A percentile compares a stretch with the other conserved stretches of the same genome.
Evolutionary conservation across 1,140 invertebrate species (phyloP).

Genomic region (Pogonomyrmex californicus): DNA sequence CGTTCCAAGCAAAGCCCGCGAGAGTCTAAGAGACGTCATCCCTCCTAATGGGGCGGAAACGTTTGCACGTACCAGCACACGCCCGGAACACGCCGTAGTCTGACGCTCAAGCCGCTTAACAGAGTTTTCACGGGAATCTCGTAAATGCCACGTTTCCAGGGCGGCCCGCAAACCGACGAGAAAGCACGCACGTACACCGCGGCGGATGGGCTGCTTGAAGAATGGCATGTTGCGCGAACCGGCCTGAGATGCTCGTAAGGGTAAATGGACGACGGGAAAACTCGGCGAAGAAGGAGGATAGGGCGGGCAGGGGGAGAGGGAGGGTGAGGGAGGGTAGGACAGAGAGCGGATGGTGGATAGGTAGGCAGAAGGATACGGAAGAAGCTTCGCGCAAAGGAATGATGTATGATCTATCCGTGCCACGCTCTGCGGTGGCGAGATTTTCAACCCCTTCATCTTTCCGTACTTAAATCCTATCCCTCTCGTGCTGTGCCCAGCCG

Average conservation of each 20-base stretch:
- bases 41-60: constrained; percentile 48
- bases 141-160: constrained; percentile 71
- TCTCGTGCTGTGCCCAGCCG: constrained; percentile 68
- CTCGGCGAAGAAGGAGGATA: constrained; percentile 8
- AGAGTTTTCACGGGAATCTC: constrained; percentile 75
- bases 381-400: constrained; percentile 78
- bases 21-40: constrained; percentile 23
- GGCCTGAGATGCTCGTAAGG: constrained; percentile 67
- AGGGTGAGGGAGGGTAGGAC: constrained; percentile 15
- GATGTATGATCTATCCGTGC: constrained; percentile 82
- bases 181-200: constrained; percentile 71
- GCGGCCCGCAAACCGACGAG: constrained; percentile 59
- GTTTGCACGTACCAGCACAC: constrained; percentile 51
- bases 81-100: constrained; percentile 40
- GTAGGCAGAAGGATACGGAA: constrained; percentile 72
- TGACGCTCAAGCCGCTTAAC: constrained; percentile 70
- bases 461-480: constrained; percentile 57
- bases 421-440: constrained; percentile 77
- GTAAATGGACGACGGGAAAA: constrained; percentile 72
- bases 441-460: constrained; percentile 79
- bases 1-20: constrained; percentile 28
- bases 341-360: constrained; percentile 42
- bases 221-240: constrained; percentile 76
- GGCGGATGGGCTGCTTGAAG: constrained; percentile 71
- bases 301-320: background rate